Evolutionary conservation across 2,888 invertebrate genomes (phyloP), one percentile per base, ranked within the genome.

Genomic region (Peribatodes rhomboidaria): DNA sequence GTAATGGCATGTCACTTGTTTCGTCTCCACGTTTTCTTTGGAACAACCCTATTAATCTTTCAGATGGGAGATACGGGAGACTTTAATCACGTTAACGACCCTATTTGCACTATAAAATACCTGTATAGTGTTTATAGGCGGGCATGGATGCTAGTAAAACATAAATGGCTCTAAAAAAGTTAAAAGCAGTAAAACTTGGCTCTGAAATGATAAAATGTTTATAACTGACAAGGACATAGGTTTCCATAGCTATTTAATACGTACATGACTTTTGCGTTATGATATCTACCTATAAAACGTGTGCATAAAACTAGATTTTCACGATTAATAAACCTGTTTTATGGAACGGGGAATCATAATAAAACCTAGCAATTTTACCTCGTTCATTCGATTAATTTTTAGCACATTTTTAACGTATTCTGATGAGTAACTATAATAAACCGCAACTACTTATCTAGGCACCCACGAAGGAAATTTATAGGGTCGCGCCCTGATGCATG

Each of bases 1-100:
- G 54, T 67, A 56, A 62, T 69, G 67, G 52, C 22, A 56, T 42
- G 62, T 65, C 69, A 64, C 56, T 62, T 65, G 61, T 61, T 42
- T 65, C 50, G 35, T 64, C 61, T 65, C 60, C 27, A 56, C 46
- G 37, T 59, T 56, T 59, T 50, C 42, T 65, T 65, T 47, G 46
- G 58, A 42, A 58, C 57, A 58, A 53, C 63, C 63, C 57, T 58
- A 63, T 63, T 57, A 63, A 63, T 62, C 57, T 62, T 62, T 62
- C 57, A 58, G 52, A 46, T 56, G 57, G 57, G 57, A 58, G 57
- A 33, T 47, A 33, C 57, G 52, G 63, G 53, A 31, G 13, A 47
- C 46, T 57, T 16, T 52, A 52, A 63, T 63, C 39, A 63, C 61
- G 39, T 44, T 46, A 61, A 55, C 37, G 46, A 46, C 22, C 35